A percentile compares a stretch with the other conserved stretches of the same genome.
These are phyloP conservation scores for Erpobdella octoculata DNA, from an alignment of 2,888 invertebrate species.

Conservation along the genomic window DNA sequence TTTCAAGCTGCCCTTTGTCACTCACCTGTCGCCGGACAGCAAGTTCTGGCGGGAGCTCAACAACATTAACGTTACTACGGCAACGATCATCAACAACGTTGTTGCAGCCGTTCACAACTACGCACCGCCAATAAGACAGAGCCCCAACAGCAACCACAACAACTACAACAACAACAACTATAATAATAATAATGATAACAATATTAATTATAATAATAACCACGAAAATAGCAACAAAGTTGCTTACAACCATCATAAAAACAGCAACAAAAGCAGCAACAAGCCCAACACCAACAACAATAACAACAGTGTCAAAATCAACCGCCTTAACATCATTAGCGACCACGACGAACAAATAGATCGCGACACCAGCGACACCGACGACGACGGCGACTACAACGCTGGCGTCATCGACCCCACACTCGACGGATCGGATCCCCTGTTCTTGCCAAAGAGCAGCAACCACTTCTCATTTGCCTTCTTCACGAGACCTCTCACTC, in stretches of 20 bases:
- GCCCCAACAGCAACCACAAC: background rate
- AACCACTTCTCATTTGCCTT: slow-evolving; percentile 1
- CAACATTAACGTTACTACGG: background rate
- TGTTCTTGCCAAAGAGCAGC: background rate
- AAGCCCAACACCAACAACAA: slow-evolving; percentile 7
- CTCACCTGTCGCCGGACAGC: background rate
- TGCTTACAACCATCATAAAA: background rate
- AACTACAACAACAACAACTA: slow-evolving; percentile 1
- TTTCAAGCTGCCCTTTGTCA: slow-evolving; percentile 20
- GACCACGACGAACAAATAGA: slow-evolving; percentile 3
- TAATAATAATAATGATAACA: background rate
- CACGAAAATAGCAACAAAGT: background rate
- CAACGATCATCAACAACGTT: background rate
- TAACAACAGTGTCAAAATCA: background rate
- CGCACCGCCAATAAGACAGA: background rate
- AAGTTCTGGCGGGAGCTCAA: background rate
- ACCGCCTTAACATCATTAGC: slow-evolving; percentile 12
- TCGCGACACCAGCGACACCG: background rate
- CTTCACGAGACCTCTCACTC: slow-evolving; percentile 17
- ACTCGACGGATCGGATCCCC: background rate
- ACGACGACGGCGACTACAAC: background rate
- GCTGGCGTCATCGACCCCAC: background rate
- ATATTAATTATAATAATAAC: background rate
- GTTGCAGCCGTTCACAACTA: background rate
- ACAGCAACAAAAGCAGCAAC: background rate